These are phyloP conservation scores for Scolopax rusticola DNA, from an alignment of 2,797 vertebrate genomes.

Conservation along the genomic window DNA sequence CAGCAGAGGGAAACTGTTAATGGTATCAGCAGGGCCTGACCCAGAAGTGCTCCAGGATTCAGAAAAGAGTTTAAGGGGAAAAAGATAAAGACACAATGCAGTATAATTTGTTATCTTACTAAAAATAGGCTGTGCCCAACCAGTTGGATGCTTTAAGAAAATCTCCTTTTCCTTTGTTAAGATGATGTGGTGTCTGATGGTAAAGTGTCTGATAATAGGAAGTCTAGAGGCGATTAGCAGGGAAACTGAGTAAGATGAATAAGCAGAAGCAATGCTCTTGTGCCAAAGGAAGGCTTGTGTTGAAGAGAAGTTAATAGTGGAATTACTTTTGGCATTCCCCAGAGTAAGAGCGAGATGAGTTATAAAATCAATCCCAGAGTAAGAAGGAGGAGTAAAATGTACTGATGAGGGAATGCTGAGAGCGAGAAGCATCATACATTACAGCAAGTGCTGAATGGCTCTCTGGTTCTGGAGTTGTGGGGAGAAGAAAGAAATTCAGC, in stretches of 20 bases:
- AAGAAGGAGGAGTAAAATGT: neutral
- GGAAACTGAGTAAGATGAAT: neutral
- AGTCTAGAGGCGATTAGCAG: neutral
- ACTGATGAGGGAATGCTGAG: neutral
- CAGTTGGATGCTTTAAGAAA: neutral
- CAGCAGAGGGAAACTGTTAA: neutral
- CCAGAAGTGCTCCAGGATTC: neutral
- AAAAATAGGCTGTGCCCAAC: neutral
- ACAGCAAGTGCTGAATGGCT: neutral
- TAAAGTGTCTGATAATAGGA: neutral
- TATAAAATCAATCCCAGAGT: neutral
- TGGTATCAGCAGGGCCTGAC: neutral
- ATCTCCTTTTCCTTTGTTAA: neutral
- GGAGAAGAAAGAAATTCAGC: neutral
- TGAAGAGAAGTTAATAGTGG: neutral
- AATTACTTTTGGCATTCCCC: neutral
- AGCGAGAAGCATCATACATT: neutral
- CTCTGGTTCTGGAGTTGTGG: neutral
- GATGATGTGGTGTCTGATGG: neutral
- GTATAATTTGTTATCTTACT: neutral
- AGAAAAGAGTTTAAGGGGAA: neutral
- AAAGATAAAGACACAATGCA: neutral
- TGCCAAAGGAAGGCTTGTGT: neutral
- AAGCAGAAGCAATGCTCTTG: neutral
- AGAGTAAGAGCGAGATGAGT: neutral